These are phyloP conservation scores for Aplidium turbinatum DNA, from an alignment of 23 tunicate genomes.

Conservation along the genomic window DNA sequence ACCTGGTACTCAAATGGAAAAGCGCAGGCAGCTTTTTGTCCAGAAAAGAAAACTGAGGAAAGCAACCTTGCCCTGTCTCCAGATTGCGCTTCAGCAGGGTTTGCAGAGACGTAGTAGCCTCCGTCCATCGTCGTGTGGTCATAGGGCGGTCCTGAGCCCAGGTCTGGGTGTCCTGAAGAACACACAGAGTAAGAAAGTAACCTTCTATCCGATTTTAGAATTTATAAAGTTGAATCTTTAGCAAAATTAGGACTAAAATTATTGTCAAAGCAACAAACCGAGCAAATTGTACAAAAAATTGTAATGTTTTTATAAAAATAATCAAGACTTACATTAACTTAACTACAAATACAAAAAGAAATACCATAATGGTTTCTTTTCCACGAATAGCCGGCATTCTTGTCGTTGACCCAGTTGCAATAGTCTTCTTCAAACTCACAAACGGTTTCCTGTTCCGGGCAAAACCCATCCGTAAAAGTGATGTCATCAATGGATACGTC, in stretches of 20 bases:
- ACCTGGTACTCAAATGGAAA: constrained; percentile 92
- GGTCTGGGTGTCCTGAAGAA: constrained; percentile 31
- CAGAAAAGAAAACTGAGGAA: constrained; percentile 44
- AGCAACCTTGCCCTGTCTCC: constrained; percentile 46
- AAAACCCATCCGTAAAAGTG: constrained; percentile 73
- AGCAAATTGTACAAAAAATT: not conserved
- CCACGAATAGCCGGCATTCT: constrained; percentile 55
- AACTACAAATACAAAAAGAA: not conserved
- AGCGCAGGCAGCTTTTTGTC: constrained; percentile 43
- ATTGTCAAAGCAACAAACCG: not conserved
- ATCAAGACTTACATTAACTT: not conserved
- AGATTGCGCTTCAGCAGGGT: constrained; percentile 34
- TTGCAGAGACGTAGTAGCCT: constrained; percentile 71
- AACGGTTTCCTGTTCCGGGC: constrained; percentile 46
- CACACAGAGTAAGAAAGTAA: not conserved
- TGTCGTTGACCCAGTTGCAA: constrained; percentile 68
- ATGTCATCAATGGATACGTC: constrained; percentile 86
- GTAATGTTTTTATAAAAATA: not conserved
- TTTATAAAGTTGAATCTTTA: not conserved
- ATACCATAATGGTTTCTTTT: constrained; percentile 20
- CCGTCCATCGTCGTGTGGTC: constrained; percentile 68
- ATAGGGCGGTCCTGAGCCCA: constrained; percentile 60
- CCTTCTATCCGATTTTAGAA: not conserved
- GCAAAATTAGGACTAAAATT: not conserved
- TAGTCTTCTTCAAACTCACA: constrained; percentile 73